Percentiles rank a stretch among this genome's conserved stretches.
These are phyloP conservation scores for Callosobruchus maculatus DNA, from an alignment of 2,888 invertebrate genomes.

Conservation along the genomic window DNA sequence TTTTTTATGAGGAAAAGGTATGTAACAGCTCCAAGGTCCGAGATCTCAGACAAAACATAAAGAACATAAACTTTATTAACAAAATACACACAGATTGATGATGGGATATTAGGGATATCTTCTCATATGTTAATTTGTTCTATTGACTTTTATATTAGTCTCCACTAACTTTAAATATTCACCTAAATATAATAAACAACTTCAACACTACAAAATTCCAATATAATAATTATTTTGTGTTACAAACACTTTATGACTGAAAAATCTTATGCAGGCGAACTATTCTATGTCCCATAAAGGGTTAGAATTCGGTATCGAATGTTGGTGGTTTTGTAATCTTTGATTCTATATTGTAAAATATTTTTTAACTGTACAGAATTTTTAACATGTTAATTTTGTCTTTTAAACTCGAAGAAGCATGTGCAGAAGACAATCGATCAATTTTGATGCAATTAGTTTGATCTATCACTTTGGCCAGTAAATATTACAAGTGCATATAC, in stretches of 20 bases:
- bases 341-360: background rate
- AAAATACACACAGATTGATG: too few species aligned
- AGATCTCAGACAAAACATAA: too few species aligned
- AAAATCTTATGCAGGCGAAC: background rate
- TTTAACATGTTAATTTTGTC: background rate
- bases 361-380: background rate
- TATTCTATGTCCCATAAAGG: background rate
- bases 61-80: too few species aligned
- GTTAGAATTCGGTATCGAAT: background rate
- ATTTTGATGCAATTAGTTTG: background rate
- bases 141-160: background rate
- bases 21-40: too few species aligned
- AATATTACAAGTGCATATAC: background rate
- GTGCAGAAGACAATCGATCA: background rate
- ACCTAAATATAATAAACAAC: background rate
- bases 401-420: background rate
- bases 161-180: background rate
- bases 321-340: background rate
- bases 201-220: too few species aligned
- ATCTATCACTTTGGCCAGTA: background rate
- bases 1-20: too few species aligned
- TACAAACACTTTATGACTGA: background rate
- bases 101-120: too few species aligned
- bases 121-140: background rate
- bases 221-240: background rate